Percentiles rank a stretch among this genome's conserved stretches.
These are phyloP conservation scores for Polypedilum pembai DNA, from an alignment of 1,140 invertebrate genomes.

Conservation along the genomic window DNA sequence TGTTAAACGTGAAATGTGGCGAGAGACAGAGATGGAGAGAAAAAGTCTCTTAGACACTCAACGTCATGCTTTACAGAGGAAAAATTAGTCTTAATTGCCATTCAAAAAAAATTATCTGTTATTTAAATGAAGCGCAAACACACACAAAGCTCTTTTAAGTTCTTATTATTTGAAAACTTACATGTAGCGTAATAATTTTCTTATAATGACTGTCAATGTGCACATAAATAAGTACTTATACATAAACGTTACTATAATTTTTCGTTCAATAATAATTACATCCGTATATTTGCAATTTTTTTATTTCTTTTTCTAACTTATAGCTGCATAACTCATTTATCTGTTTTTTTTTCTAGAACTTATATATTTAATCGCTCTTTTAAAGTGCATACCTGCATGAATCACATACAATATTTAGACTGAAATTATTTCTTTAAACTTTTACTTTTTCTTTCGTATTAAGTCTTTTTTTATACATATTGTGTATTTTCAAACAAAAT, in stretches of 20 bases:
- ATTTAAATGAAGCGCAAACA: slow-evolving; percentile 17
- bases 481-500: no score
- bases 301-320: background rate
- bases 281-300: slow-evolving; percentile 16
- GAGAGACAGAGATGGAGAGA: no score
- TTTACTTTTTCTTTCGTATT: no score
- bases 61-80: background rate
- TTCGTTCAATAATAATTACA: slow-evolving; percentile 8
- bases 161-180: background rate
- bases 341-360: background rate
- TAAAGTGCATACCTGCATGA: no score
- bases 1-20: no score
- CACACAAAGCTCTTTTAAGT: background rate
- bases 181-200: background rate
- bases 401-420: no score
- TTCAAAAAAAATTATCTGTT: slow-evolving; percentile 13
- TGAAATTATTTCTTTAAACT: no score
- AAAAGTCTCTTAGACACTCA: background rate
- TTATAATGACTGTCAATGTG: slow-evolving; percentile 4
- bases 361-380: background rate
- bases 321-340: background rate
- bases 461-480: no score
- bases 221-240: slow-evolving; percentile 16
- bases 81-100: slow-evolving; percentile 13
- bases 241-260: background rate